A percentile compares a stretch with the other conserved stretches of the same genome.
These are phyloP conservation scores for Theodoxus fluviatilis DNA, from an alignment of 2,888 invertebrate genomes.

Conservation along the genomic window DNA sequence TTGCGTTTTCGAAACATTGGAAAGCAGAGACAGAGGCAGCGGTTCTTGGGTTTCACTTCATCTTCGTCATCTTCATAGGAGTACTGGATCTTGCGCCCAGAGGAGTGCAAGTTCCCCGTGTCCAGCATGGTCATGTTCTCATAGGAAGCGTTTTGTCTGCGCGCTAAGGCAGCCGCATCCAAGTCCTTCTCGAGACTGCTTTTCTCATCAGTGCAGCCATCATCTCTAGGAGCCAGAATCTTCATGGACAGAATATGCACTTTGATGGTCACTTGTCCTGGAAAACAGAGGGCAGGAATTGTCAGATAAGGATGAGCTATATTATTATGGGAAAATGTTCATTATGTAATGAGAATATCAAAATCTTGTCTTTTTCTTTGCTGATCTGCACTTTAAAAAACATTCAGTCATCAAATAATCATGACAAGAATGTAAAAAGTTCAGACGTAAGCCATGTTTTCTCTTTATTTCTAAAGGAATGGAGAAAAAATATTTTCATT, in stretches of 20 bases:
- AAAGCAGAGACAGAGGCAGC: constrained; percentile 50
- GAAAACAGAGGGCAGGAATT: constrained; percentile 11
- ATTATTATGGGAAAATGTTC: no score
- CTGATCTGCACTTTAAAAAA: no score
- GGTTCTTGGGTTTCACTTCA: constrained; percentile 30
- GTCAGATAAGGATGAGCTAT: not conserved
- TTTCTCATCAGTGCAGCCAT: constrained; percentile 31
- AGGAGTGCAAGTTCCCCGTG: constrained; percentile 36
- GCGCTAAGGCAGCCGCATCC: constrained; percentile 40
- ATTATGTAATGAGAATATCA: no score
- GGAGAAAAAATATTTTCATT: no score
- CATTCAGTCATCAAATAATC: no score
- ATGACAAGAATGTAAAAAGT: no score
- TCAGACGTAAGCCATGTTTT: no score
- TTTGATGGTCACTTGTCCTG: constrained; percentile 55
- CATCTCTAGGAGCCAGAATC: constrained; percentile 45
- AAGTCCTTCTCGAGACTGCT: constrained; percentile 27
- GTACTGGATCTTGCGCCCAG: constrained; percentile 42
- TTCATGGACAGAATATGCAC: constrained; percentile 53
- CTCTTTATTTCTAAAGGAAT: no score
- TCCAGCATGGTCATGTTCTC: constrained; percentile 51
- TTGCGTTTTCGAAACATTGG: constrained; percentile 34
- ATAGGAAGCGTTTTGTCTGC: constrained; percentile 47
- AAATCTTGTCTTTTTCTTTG: no score
- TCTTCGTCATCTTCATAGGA: constrained; percentile 41